Percentiles rank a stretch among this genome's conserved stretches.
Conservation (phyloP, 2,797 vertebrate genomes). For the Miichthys miiuy region DNA sequence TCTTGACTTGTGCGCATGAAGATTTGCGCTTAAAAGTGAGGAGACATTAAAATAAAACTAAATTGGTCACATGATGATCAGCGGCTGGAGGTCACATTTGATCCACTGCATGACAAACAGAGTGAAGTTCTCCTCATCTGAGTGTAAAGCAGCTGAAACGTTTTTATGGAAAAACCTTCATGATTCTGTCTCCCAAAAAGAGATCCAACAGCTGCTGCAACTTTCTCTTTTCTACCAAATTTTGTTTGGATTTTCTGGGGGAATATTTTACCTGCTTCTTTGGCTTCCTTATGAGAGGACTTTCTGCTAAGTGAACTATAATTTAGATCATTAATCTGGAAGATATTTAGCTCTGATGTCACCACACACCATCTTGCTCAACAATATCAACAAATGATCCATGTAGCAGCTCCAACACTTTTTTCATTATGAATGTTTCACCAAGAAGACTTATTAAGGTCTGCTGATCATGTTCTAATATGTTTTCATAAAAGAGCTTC, state of each 20-base stretch:
- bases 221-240: constrained; percentile 3
- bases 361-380: not conserved
- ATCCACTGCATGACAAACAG: not conserved
- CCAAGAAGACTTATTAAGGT: not conserved
- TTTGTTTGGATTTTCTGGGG: not conserved
- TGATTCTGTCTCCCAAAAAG: not conserved
- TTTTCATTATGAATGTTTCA: not conserved
- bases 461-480: not conserved
- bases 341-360: not conserved
- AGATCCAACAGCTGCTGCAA: not conserved
- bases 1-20: not conserved
- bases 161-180: not conserved
- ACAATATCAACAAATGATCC: not conserved
- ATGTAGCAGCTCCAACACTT: not conserved
- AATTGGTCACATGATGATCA: not conserved
- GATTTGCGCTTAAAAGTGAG: not conserved
- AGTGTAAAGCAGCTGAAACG: not conserved
- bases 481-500: not conserved
- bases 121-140: not conserved
- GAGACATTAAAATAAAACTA: not conserved
- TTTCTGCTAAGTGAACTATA: not conserved
- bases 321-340: not conserved
- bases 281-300: too few species aligned
- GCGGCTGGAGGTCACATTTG: not conserved
- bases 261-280: not conserved